phyloP scores from a whole-genome alignment of 2,113 vertebrate genomes.

The Paracanthobrama guichenoti region DNA sequence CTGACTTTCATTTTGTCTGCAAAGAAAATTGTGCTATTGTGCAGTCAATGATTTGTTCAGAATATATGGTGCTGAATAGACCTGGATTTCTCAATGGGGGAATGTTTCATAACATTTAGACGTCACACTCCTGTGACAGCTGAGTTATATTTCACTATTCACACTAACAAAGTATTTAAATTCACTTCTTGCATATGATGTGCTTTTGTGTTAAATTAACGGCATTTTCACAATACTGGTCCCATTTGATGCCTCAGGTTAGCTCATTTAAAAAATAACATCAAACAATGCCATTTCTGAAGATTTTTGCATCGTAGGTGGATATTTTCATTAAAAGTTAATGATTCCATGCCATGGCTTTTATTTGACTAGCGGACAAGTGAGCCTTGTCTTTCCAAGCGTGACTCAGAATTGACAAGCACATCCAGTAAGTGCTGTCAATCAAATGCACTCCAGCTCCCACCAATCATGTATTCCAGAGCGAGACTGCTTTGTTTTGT shows the following conservation, averaged over 20 bases:
- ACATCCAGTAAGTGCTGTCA: not conserved
- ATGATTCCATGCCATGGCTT: not conserved
- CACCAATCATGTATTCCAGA: not conserved
- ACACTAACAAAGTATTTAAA: not conserved
- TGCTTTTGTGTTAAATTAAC: conserved; percentile 1
- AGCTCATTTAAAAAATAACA: conserved; percentile 1
- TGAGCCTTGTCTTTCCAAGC: not conserved
- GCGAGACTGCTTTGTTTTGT: not conserved
- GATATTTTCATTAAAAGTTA: not conserved
- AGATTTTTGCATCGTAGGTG: not conserved
- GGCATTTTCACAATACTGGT: not conserved
- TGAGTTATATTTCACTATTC: not conserved
- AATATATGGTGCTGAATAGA: not conserved
- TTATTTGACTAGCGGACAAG: not conserved
- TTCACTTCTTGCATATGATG: not conserved
- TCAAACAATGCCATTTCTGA: not conserved
- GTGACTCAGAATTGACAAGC: not conserved
- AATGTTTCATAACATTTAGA: not conserved
- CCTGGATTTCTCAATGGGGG: not conserved
- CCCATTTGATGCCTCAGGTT: not conserved
- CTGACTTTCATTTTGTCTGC: too few relatives aligned
- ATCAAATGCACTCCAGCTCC: not conserved
- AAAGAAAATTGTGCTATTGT: not conserved
- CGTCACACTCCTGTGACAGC: not conserved
- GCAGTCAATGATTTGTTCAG: not conserved